Evolutionary conservation across 2,888 invertebrate species (phyloP), one percentile per base, ranked within the genome.

Genomic region (Micoletzkya japonica): DNA sequence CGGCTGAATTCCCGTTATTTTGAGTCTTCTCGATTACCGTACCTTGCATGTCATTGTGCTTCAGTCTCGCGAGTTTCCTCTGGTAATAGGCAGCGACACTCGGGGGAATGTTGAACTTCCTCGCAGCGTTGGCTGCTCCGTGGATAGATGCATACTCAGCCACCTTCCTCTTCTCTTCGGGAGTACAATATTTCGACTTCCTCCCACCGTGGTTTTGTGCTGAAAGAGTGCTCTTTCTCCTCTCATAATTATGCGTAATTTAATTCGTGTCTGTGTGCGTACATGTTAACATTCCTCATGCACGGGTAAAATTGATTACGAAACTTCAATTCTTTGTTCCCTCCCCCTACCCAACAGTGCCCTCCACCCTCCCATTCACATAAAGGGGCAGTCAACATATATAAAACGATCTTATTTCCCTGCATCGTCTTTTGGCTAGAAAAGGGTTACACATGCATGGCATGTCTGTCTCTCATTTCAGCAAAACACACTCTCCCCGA

Each of bases 121-220:
- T 39, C 4, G 73, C 73, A 0, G 73, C 73, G 3, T 70, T 54
- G 1, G 73, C 37, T 7, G 73, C 70, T 2, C 73, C 73, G 63
- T 68, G 68, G 24, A 58, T 34, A 3, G 44, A 34, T 0, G 79
- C 79, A 64, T 79, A 79, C 30, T 72, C 76, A 17, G 77, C 81
- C n/a, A 80, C 77, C 20, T 58, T 60, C 34, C 70, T 67, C 70
- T 81, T 81, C 72, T 75, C 74, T 28, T 71, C 79, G 32, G 77
- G 68, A n/a, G 76, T 72, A 39, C 79, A 81, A 59, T 80, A 80
- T 72, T 80, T 80, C n/a, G 80, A 81, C 39, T 73, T 71, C 49
- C 80, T 75, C 26, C 81, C 79, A 6, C 76, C 72, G 4, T 64
- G 66, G 17, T 39, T 58, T 10, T 57, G 68, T 24, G 34, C 68